A percentile compares a stretch with the other conserved stretches of the same genome.
phyloP scores from a whole-genome alignment of 2,113 vertebrate species.

The Istiophorus platypterus region DNA sequence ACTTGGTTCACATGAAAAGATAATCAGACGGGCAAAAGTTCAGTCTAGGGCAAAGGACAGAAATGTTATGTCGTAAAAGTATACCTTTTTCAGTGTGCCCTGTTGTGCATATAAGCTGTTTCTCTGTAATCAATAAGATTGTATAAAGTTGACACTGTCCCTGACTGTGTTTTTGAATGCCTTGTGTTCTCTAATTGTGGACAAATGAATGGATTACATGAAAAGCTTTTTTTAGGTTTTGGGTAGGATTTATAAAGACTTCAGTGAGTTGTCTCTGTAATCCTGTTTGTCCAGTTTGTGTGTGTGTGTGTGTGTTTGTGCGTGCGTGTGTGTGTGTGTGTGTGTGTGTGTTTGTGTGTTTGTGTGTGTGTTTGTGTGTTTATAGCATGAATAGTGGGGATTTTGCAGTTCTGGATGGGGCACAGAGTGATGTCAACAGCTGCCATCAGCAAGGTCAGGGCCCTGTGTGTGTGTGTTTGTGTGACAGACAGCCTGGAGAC shows the following conservation, averaged over 20 bases:
- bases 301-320: slow-evolving; percentile 19
- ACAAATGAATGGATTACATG: neutral
- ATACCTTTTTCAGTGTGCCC: neutral
- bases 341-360: slow-evolving; percentile 25
- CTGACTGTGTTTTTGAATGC: neutral
- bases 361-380: slow-evolving; percentile 19
- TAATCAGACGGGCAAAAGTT: neutral
- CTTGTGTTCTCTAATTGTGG: neutral
- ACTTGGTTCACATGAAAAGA: neutral
- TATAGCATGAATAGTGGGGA: neutral
- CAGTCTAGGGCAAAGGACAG: neutral
- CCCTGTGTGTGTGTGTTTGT: slow-evolving; percentile 21
- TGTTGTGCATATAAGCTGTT: neutral
- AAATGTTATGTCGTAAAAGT: neutral
- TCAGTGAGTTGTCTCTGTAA: slow-evolving; percentile 15
- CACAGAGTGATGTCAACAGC: slow-evolving; percentile 68
- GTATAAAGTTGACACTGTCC: neutral
- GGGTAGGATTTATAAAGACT: neutral
- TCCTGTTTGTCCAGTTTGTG: slow-evolving; percentile 32
- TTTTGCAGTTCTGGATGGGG: slow-evolving; percentile 27
- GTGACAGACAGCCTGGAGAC: slow-evolving; percentile 67
- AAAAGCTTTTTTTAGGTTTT: neutral
- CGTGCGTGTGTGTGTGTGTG: slow-evolving; percentile 24
- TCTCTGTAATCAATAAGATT: neutral
- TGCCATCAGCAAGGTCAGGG: slow-evolving; percentile 66